phyloP scores from a whole-genome alignment of 35 echinoderm and acorn worm species.

The Apostichopus japonicus region DNA sequence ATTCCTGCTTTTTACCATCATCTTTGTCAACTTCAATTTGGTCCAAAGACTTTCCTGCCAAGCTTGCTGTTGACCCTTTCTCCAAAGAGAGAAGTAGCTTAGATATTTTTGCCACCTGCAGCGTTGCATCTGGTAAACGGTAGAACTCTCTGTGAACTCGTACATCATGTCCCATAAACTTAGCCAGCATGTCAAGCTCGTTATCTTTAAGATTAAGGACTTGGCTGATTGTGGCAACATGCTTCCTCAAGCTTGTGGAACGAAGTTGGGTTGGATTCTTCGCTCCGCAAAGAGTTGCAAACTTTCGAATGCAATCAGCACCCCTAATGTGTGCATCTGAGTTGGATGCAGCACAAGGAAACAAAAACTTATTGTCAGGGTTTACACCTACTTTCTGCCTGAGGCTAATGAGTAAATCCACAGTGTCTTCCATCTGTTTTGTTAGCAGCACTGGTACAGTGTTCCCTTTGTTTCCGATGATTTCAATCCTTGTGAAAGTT shows the following conservation, averaged over 20 bases:
- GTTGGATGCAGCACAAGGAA: slow-evolving; percentile 37
- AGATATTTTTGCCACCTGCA: no score
- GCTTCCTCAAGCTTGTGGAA: slow-evolving; percentile 65
- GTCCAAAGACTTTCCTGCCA: not conserved
- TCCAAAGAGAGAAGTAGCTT: not conserved
- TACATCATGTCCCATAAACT: slow-evolving; percentile 57
- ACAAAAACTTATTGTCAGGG: slow-evolving; percentile 64
- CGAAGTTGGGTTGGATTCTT: slow-evolving; percentile 56
- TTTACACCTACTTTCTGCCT: slow-evolving; percentile 50
- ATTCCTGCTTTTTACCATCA: not conserved
- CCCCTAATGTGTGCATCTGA: slow-evolving; percentile 68
- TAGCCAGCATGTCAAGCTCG: slow-evolving; percentile 32
- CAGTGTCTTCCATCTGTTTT: slow-evolving; percentile 51
- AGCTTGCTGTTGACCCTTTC: not conserved
- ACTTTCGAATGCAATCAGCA: slow-evolving; percentile 59
- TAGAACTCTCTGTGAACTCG: slow-evolving; percentile 59
- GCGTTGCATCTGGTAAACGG: slow-evolving; percentile 7
- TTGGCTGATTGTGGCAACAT: slow-evolving; percentile 62
- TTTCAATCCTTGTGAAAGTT: slow-evolving; percentile 56
- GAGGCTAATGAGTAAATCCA: slow-evolving; percentile 32
- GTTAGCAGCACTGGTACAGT: slow-evolving; percentile 70
- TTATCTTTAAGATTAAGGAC: slow-evolving; percentile 61
- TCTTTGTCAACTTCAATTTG: not conserved
- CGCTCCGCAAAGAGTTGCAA: slow-evolving; percentile 22
- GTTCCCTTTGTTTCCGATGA: slow-evolving; percentile 68